These are phyloP conservation scores for Chorisops tibialis DNA, from an alignment of 2,888 invertebrate genomes.

Conservation along the genomic window DNA sequence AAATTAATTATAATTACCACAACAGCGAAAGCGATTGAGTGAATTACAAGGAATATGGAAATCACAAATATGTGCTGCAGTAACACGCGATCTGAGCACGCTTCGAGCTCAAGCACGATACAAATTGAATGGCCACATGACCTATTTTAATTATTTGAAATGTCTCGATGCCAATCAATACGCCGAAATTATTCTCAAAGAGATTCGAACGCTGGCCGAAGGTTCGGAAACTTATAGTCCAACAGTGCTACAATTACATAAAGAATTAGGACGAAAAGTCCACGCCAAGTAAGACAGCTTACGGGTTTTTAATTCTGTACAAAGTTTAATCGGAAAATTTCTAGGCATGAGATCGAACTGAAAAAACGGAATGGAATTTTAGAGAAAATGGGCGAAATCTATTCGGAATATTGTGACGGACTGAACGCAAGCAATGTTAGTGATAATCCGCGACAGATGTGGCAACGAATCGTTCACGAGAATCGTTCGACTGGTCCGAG, in stretches of 20 bases:
- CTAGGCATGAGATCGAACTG: slow-evolving; percentile 62
- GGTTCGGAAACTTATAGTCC: slow-evolving; percentile 80
- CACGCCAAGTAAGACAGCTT: slow-evolving; percentile 50
- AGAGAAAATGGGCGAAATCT: slow-evolving; percentile 62
- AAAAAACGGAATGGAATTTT: slow-evolving; percentile 65
- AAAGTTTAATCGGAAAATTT: background rate
- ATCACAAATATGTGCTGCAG: slow-evolving; percentile 59
- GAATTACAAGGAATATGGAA: slow-evolving; percentile 67
- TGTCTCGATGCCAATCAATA: slow-evolving; percentile 60
- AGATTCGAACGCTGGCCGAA: slow-evolving; percentile 67
- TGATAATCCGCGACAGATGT: slow-evolving; percentile 65
- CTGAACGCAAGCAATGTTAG: slow-evolving; percentile 54
- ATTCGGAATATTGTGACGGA: slow-evolving; percentile 64
- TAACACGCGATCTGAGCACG: slow-evolving; percentile 65
- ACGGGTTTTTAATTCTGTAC: too few relatives aligned
- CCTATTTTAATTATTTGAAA: slow-evolving; percentile 69
- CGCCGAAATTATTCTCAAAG: slow-evolving; percentile 64
- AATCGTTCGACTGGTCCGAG: slow-evolving; percentile 57
- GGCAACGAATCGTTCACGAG: slow-evolving; percentile 64
- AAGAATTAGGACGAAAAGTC: slow-evolving; percentile 66
- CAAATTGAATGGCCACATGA: slow-evolving; percentile 56
- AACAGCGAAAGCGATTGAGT: slow-evolving; percentile 61
- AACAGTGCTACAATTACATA: slow-evolving; percentile 61
- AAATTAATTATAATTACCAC: background rate
- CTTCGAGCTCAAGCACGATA: slow-evolving; percentile 61